Evolutionary conservation across 1,140 invertebrate species (phyloP), one percentile per base, ranked within the genome.

Genomic region (Caenorhabditis inopinata): DNA sequence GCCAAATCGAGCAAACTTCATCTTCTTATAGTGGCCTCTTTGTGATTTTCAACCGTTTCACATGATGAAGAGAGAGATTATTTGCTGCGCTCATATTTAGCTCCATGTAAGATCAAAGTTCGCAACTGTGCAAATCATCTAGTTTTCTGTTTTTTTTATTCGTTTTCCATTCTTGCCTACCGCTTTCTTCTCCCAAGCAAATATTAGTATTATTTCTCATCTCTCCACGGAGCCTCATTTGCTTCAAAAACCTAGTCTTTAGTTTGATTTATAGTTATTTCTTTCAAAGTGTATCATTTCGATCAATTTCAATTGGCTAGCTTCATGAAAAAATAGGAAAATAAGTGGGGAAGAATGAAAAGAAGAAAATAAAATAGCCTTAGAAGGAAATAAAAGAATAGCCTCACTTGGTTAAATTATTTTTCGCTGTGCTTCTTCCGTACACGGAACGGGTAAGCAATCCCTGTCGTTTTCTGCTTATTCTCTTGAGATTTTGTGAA

Each of bases 171-270:
- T 32, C 14, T 21, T 58, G 27, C 32, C 21, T 25, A 9, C 11
- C 38, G 14, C 16, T 42, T 42, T 62, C 35, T 16, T 32, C 27
- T 62, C 4, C n/a, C 32, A 29, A 38, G n/a, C 58, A 68, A 68
- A 68, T 68, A 68, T 68, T 68, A 32, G 58, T 68, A 68, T 68
- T 68, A 68, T 68, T 68, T 29, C 58, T 68, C 58, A 68, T 68
- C 58, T 18, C 25, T 29, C 27, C 32, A 38, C n/a, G 2, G 7
- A 6, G 0, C 11, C 32, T 68, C 32, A 68, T 38, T 42, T 32
- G 4, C 14, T 62, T n/a, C 27, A 2, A 21, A 68, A 68, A 42
- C 32, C 11, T 68, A 38, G 58, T 68, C 58, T 68, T 42, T 68
- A 42, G 58, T 68, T 68, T 42, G 3, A 32, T 16, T 21, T 21